Conservation (phyloP, 2,113 vertebrate genomes). For the Nycticebus coucang region DNA sequence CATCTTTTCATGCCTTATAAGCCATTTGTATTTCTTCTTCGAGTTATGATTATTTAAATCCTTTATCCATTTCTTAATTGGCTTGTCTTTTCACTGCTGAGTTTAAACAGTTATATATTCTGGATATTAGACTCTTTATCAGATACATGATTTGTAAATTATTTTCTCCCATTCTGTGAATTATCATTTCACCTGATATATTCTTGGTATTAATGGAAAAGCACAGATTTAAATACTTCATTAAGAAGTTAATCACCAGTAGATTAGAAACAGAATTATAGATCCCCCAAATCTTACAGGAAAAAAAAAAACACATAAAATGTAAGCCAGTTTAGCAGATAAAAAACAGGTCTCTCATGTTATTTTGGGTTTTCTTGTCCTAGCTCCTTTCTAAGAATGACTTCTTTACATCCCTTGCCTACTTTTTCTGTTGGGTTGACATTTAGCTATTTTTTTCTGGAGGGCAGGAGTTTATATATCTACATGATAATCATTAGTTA, state of each 20-base stretch:
- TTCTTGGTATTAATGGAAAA: neutral
- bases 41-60: neutral
- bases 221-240: conserved; percentile 1
- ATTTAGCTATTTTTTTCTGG: neutral
- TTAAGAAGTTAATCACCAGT: neutral
- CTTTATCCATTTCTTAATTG: neutral
- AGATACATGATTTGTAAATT: neutral
- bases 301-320: neutral
- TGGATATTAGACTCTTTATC: neutral
- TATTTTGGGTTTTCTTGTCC: neutral
- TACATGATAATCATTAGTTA: neutral
- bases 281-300: neutral
- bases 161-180: neutral
- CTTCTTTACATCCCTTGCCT: neutral
- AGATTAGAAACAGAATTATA: neutral
- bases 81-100: neutral
- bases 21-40: neutral
- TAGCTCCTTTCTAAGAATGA: neutral
- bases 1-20: neutral
- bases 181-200: neutral
- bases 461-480: neutral
- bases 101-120: neutral
- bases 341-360: neutral
- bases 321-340: neutral
- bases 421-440: neutral